Base-by-base conservation (phyloP, 2,888 invertebrate genomes). In the Clusia tigrina region DNA sequence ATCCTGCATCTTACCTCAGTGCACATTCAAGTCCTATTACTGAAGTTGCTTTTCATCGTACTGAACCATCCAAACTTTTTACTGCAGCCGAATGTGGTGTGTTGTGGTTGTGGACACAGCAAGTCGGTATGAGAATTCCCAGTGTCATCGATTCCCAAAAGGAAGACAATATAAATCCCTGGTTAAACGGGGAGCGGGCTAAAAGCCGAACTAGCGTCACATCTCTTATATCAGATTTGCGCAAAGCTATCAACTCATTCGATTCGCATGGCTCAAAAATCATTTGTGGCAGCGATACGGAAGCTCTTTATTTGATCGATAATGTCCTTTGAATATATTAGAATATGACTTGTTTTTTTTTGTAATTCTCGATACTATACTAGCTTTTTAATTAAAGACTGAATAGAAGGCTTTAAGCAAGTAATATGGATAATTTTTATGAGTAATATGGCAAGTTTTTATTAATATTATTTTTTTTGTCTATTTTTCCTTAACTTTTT, bases 51-150 rank as follows among this genome's bases (percentile, higher is more conserved):
- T 96, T 96, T 77, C 95, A 96, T 83, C 92, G 91, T 0, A 89
- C 91, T 63, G 89, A 92, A 74, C 94, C 95, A 0, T 90, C 93
- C 60, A 94, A 94, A 81, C 79, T 96, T 1, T 91, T 94, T 69
- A 92, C 93, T 0, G 90, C 92, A 76, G 93, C 95, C 0, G 86
- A 82, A 57, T 89, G 90, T 54, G 96, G 96, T 0, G 92, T 94
- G 79, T 83, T 96, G 2, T 95, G 95, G 93, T 93, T 95, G 77
- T 96, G 96, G 96, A 90, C 92, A 67, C 89, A 90, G 74, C 88
- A 89, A 74, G 2, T 54, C 32, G 67, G 63, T 26, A 68, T 71
- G 23, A n/a, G n/a, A n/a, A n/a, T n/a, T n/a, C n/a, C n/a, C n/a
- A n/a, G n/a, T n/a, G n/a, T n/a, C n/a, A n/a, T n/a, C n/a, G 77